These are phyloP conservation scores for Prorops nasuta DNA, from an alignment of 1,140 invertebrate genomes.

Conservation along the genomic window DNA sequence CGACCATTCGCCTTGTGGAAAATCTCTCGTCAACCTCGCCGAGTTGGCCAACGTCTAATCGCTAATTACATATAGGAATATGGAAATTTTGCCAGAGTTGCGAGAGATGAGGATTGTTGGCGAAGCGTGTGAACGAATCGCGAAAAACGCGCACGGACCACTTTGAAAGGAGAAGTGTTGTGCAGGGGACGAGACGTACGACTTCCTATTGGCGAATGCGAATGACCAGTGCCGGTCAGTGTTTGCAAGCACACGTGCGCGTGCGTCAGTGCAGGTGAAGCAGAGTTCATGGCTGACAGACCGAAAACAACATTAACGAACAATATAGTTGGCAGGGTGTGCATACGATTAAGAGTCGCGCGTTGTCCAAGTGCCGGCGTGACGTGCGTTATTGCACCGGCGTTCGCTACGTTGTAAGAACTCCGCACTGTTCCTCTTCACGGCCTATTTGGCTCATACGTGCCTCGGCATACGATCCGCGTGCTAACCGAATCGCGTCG, in stretches of 20 bases:
- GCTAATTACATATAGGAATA: too few relatives aligned
- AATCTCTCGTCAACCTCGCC: too few relatives aligned
- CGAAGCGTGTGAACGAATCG: constrained; percentile 10
- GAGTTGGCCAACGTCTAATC: too few relatives aligned
- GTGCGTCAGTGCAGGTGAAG: too few relatives aligned
- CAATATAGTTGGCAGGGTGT: constrained; percentile 44
- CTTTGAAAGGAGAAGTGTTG: constrained; percentile 14
- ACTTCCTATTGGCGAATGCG: constrained; percentile 32
- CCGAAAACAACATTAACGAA: too few relatives aligned
- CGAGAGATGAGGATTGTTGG: too few relatives aligned
- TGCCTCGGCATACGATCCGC: constrained; percentile 43
- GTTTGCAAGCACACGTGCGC: too few relatives aligned
- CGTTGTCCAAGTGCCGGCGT: constrained; percentile 35
- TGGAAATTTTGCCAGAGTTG: too few relatives aligned
- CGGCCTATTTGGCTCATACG: constrained; percentile 36
- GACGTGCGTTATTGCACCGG: constrained; percentile 38
- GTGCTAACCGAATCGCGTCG: constrained; percentile 31
- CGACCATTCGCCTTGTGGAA: too few relatives aligned
- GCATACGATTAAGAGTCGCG: constrained; percentile 46
- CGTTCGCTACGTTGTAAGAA: constrained; percentile 37
- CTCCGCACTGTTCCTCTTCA: constrained; percentile 22
- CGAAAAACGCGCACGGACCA: too few relatives aligned
- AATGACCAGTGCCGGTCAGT: too few relatives aligned
- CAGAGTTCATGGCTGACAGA: too few relatives aligned
- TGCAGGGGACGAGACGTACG: constrained; percentile 21